Evolutionary conservation across 1,140 invertebrate genomes (phyloP), one percentile per base, ranked within the genome.

Genomic region (Dreissena rostriformis): DNA sequence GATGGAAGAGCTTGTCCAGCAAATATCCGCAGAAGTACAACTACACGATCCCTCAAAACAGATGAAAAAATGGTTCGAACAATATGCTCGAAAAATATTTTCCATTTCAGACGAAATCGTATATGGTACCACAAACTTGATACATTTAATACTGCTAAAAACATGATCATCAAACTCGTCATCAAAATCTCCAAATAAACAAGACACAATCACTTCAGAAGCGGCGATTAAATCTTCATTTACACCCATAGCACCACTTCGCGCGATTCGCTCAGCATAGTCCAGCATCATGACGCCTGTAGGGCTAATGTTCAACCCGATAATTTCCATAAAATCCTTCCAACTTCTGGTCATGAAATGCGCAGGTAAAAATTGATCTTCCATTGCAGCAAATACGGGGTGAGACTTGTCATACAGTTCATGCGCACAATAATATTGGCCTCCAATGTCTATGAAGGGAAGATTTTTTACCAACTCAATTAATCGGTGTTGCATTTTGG

Each of bases 111-210:
- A n/a, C 28, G 51, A 19, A 39, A 81, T 70, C 11, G 5, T 65
- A 63, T 63, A 65, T 6, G 79, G 68, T 1, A 65, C 15, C 8
- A 81, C 49, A 73, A 81, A 81, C 26, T 61, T 53, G 49, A 81
- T 66, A n/a, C 19, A 15, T 73, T 61, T 72, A 24, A 81, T 39
- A 49, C 24, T 49, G 22, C 39, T 2, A 29, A 72, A 51, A 0
- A 26, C 61, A 17, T 63, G 12, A 0, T 29, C 24, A 17, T 53
- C 22, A 55, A 67, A 73, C 10, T 2, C 26, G 6, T 24, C 22
- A 49, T 11, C 6, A 51, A 57, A 72, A 10, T 61, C 57, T 61
- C 57, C 68, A 71, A 39, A 19, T 39, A 71, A 39, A 22, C 26
- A 71, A 5, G n/a, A n/a, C 68, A 51, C 15, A 29, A 71, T n/a